These are phyloP conservation scores for Melanotaenia trifasciata DNA, from an alignment of 2,797 vertebrate genomes.

Conservation along the genomic window DNA sequence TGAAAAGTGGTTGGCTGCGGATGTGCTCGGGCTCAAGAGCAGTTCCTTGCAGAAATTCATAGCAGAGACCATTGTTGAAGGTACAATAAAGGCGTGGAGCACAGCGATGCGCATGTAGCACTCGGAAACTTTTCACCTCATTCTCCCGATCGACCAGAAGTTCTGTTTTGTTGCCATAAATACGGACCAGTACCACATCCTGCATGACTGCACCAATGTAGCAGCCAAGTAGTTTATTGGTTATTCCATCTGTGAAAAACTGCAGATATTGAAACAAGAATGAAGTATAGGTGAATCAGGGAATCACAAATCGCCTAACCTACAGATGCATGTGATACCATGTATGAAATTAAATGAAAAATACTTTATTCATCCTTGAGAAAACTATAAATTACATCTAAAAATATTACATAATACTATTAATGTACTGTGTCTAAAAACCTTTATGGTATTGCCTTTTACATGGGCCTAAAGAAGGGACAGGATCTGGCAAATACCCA, in stretches of 20 bases:
- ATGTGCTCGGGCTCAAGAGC: conserved; percentile 94
- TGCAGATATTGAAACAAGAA: conserved; percentile 57
- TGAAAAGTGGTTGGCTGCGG: conserved; percentile 89
- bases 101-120: conserved; percentile 92
- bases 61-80: conserved; percentile 97
- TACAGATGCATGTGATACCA: not conserved
- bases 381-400: not conserved
- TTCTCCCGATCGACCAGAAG: conserved; percentile 94
- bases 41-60: conserved; percentile 94
- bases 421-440: not conserved
- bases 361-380: not conserved
- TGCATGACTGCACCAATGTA: conserved; percentile 87
- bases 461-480: conserved; percentile 17
- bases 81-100: conserved; percentile 95
- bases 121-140: conserved; percentile 96
- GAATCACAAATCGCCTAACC: not conserved
- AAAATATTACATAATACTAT: not conserved
- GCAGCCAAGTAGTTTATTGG: conserved; percentile 96
- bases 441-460: conserved; percentile 16
- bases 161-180: conserved; percentile 97
- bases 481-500: conserved; percentile 10
- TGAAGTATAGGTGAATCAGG: not conserved
- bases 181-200: conserved; percentile 94
- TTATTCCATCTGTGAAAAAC: conserved; percentile 97
- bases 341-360: no score